Conservation (phyloP, 1,140 invertebrate genomes). For the Homalodisca vitripennis region DNA sequence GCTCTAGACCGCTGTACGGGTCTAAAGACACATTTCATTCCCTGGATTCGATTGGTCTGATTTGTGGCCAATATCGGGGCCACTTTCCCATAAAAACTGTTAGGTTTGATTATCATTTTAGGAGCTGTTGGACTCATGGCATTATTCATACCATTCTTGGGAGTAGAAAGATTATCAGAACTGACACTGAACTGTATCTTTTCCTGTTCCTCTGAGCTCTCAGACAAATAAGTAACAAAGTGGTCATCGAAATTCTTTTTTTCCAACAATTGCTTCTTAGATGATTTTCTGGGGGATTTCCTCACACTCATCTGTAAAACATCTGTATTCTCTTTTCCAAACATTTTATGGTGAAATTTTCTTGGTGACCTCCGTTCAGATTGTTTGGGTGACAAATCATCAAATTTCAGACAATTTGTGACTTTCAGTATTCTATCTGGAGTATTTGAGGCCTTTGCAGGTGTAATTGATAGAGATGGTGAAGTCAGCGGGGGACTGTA, state of each 20-base stretch:
- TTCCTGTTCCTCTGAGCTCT: neutral
- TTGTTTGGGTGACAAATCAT: neutral
- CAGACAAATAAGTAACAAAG: neutral
- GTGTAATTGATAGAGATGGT: neutral
- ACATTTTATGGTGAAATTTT: neutral
- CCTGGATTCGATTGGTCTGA: slow-evolving; percentile 15
- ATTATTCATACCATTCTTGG: neutral
- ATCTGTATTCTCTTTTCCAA: neutral
- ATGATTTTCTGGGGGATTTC: neutral
- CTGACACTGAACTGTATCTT: no score
- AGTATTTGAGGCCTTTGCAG: neutral
- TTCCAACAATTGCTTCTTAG: neutral
- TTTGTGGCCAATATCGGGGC: slow-evolving; percentile 21
- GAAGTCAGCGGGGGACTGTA: slow-evolving; percentile 19
- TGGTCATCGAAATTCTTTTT: neutral
- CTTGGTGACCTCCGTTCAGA: neutral
- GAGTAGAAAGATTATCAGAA: neutral
- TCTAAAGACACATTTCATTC: slow-evolving; percentile 21
- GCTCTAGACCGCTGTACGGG: slow-evolving; percentile 1
- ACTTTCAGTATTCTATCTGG: neutral
- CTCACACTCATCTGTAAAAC: neutral
- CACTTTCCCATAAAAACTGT: slow-evolving; percentile 19
- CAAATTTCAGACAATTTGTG: neutral
- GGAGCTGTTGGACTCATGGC: neutral
- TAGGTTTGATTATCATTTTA: slow-evolving; percentile 17